Evolutionary conservation across 2,797 vertebrate genomes (phyloP), one percentile per base, ranked within the genome.

Genomic region (Sebastes itinus): DNA sequence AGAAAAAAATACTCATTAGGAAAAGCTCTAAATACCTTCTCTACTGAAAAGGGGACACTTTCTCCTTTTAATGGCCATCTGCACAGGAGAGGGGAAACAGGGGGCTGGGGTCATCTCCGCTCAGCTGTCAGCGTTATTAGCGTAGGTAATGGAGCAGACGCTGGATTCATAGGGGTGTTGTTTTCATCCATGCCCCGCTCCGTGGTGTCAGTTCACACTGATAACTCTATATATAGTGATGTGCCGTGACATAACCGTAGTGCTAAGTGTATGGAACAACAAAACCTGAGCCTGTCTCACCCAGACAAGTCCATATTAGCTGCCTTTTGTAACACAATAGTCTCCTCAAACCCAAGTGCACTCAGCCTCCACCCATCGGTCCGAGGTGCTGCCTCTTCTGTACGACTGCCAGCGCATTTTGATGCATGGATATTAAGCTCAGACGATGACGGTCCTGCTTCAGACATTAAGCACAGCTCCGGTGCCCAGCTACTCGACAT

Each of bases 121-220:
- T 99, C 98, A 99, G 98, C 98, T 99, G 98, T 98, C 98, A 96
- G 96, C 93, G 97, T 96, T 97, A 99, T 99, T 98, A 98, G 96
- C 97, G 97, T 98, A 98, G 98, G 97, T 99, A 99, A 98, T 98
- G 97, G 97, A 97, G 97, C 98, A 98, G 97, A 96, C 96, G 95
- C 97, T 94, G 94, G 75, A 88, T 97, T 98, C 97, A 97, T 97
- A 97, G 97, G 97, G 97, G 97, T 98, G 97, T 95, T 95, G 95
- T 96, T 96, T 97, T 97, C 96, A 96, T 96, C 97, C 96, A 95
- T 95, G 96, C 96, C 96, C 97, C 84, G 81, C 92, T 94, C 93
- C 90, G 85, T 88, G 94, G 94, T 96, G 97, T 98, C 96, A 96
- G 96, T 97, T 99, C 97, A 97, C 96, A 96, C 97, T 93, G 96